Conservation (phyloP, 2,797 vertebrate genomes). For the Pangasius larnaudii region DNA sequence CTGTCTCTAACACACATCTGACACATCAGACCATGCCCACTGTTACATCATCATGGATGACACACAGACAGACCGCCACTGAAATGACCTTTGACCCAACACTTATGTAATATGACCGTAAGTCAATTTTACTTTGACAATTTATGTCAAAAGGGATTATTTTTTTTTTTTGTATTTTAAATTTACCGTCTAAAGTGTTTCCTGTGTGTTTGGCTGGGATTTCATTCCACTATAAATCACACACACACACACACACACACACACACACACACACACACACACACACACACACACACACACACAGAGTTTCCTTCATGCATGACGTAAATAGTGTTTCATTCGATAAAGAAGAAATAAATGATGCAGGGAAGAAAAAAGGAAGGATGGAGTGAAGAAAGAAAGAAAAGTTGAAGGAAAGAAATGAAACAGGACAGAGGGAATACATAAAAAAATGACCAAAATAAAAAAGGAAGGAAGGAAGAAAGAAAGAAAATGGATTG, state of each 20-base stretch:
- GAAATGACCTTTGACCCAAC: neutral
- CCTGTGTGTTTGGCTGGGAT: constrained; percentile 27
- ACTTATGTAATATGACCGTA: neutral
- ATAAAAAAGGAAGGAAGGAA: neutral
- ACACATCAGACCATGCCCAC: neutral
- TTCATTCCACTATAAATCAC: constrained; percentile 28
- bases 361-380: neutral
- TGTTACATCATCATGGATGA: constrained; percentile 11
- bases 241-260: neutral
- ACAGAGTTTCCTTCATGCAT: constrained; percentile 9
- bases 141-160: constrained; percentile 7
- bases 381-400: neutral
- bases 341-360: constrained; percentile 1
- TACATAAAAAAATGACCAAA: neutral
- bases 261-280: neutral
- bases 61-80: constrained; percentile 1
- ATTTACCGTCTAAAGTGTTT: constrained; percentile 15
- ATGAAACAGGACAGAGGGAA: neutral
- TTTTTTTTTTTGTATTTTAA: neutral
- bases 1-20: constrained; percentile 6
- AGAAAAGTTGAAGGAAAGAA: neutral
- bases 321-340: neutral
- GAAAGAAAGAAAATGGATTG: neutral
- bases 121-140: constrained; percentile 21
- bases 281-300: neutral